phyloP scores from a whole-genome alignment of 2,113 vertebrate species.

The Corvus cornix region DNA sequence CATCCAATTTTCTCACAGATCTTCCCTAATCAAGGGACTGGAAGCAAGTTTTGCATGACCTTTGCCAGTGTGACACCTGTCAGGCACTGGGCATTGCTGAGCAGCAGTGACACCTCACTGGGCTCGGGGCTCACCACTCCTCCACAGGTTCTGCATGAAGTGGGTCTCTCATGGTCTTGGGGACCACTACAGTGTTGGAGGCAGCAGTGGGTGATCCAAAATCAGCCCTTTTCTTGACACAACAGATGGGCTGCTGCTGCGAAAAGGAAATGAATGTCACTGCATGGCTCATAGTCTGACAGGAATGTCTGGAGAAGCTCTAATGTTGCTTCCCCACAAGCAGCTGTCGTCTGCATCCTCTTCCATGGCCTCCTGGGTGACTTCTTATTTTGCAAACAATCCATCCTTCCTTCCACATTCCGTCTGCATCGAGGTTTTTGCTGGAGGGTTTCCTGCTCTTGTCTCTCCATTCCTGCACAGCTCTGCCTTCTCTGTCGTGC shows the following conservation, averaged over 20 bases:
- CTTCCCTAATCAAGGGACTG: neutral
- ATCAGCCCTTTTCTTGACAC: neutral
- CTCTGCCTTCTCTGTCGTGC: neutral
- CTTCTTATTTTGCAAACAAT: neutral
- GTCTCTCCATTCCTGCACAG: neutral
- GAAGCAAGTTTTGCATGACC: neutral
- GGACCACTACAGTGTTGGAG: neutral
- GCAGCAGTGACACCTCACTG: accelerated
- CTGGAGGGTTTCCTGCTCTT: slow-evolving; percentile 35
- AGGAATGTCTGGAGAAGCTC: slow-evolving; percentile 32
- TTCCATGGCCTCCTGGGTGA: slow-evolving; percentile 12
- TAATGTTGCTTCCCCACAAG: neutral
- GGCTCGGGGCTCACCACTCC: neutral
- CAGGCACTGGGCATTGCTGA: neutral
- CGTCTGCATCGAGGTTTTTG: neutral
- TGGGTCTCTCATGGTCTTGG: neutral
- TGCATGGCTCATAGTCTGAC: neutral
- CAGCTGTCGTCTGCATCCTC: slow-evolving; percentile 25
- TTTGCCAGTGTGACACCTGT: neutral
- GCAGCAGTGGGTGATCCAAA: neutral
- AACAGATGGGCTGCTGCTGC: slow-evolving; percentile 23
- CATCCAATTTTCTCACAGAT: neutral
- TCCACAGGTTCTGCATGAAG: neutral
- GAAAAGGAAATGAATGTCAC: neutral
- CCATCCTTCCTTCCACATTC: slow-evolving; percentile 26